Conservation (phyloP, 2,888 invertebrate genomes). For the Anarsia innoxiella region DNA sequence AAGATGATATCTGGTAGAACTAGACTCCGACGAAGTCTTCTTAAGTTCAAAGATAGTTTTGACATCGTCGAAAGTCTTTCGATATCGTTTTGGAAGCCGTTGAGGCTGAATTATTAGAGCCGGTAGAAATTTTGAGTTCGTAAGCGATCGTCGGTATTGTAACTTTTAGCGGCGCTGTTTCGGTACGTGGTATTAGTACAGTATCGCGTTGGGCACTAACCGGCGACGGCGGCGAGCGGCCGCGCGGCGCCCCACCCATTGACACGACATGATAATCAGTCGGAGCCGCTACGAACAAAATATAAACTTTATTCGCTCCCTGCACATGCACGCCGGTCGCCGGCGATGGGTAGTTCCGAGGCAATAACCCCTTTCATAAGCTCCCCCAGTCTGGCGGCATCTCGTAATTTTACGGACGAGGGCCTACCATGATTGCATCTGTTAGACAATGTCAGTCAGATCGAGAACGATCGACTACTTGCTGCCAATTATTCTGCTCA, state of each 20-base stretch:
- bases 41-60: conserved; percentile 62
- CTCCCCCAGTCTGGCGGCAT: conserved; percentile 60
- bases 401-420: conserved; percentile 67
- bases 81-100: conserved; percentile 4
- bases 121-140: conserved; percentile 12
- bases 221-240: conserved; percentile 31
- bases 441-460: conserved; percentile 36
- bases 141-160: conserved; percentile 19
- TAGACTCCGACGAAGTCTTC: conserved; percentile 53
- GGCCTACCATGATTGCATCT: conserved; percentile 54
- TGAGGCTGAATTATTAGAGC: conserved; percentile 9
- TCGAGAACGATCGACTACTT: conserved; percentile 11
- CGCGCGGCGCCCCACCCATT: conserved; percentile 57
- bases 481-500: neutral
- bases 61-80: conserved; percentile 43
- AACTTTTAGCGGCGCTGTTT: conserved; percentile 23
- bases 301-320: conserved; percentile 73
- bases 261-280: conserved; percentile 61
- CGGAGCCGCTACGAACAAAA: conserved; percentile 52
- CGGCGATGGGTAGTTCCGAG: conserved; percentile 57
- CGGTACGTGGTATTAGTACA: conserved; percentile 37
- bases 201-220: conserved; percentile 52
- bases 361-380: conserved; percentile 70
- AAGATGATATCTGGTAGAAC: conserved; percentile 56
- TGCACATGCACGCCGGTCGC: conserved; percentile 55